Evolutionary conservation across 92 coral and sea anemone species (phyloP).

Genomic region (Blastomussa wellsi): DNA sequence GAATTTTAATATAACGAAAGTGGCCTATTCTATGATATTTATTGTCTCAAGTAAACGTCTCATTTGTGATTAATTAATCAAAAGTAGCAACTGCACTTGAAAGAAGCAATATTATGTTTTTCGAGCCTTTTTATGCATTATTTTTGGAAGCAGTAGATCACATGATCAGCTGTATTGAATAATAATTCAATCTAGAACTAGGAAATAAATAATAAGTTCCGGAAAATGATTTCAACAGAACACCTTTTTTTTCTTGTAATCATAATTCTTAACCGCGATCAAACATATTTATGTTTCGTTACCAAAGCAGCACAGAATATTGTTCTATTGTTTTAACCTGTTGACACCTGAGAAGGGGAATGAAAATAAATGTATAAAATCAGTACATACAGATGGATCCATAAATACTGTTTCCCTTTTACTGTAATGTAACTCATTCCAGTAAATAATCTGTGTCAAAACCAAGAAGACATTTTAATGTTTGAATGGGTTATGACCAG

Average conservation of each 20-base stretch:
- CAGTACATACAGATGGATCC: neutral
- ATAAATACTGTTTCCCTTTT: too few species aligned
- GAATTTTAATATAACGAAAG: too few species aligned
- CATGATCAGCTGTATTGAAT: neutral
- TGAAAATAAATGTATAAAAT: neutral
- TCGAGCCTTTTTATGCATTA: neutral
- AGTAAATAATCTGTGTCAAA: too few species aligned
- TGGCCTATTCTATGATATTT: neutral
- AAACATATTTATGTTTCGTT: neutral
- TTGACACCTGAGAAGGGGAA: neutral
- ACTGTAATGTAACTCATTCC: too few species aligned
- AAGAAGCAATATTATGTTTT: neutral
- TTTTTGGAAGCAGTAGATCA: neutral
- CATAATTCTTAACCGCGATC: neutral
- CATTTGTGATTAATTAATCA: neutral
- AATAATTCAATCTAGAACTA: neutral
- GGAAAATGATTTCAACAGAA: neutral
- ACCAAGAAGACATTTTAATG: too few species aligned
- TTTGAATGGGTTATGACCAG: too few species aligned
- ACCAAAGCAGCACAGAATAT: neutral
- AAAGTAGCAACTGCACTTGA: neutral
- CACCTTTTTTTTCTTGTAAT: neutral
- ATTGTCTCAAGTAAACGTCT: neutral
- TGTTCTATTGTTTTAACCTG: neutral
- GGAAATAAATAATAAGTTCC: neutral